Conservation (phyloP, 1,140 invertebrate species). For the Drosophila biarmipes region DNA sequence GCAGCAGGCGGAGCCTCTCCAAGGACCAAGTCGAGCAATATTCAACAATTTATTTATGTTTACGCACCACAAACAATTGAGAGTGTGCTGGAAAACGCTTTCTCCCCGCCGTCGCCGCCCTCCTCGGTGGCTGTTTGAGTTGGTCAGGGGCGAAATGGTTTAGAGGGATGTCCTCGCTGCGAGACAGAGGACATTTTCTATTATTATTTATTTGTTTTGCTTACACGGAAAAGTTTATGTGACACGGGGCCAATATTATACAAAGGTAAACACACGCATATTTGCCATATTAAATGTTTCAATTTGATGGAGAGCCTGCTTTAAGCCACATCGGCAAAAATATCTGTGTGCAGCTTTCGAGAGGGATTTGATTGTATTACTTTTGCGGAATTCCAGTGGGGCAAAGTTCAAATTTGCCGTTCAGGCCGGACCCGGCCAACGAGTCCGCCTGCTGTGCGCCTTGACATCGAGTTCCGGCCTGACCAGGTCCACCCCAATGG, state of each 20-base stretch:
- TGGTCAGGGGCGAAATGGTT: slow-evolving; percentile 28
- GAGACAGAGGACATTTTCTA: slow-evolving; percentile 30
- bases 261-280: slow-evolving; percentile 27
- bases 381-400: neutral
- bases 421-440: too few species aligned
- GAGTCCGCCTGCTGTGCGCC: too few species aligned
- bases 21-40: slow-evolving; percentile 49
- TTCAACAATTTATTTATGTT: slow-evolving; percentile 67
- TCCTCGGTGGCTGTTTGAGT: neutral
- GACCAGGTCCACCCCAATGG: neutral
- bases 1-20: slow-evolving; percentile 9
- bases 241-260: slow-evolving; percentile 25
- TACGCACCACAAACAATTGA: slow-evolving; percentile 50
- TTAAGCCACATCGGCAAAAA: neutral
- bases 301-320: slow-evolving; percentile 15
- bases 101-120: neutral
- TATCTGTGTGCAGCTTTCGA: neutral
- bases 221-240: slow-evolving; percentile 12
- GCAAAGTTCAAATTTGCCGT: neutral
- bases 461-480: neutral
- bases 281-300: slow-evolving; percentile 8
- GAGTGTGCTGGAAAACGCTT: slow-evolving; percentile 29
- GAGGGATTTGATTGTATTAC: slow-evolving; percentile 7
- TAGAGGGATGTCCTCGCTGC: slow-evolving; percentile 30
- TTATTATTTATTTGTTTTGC: slow-evolving; percentile 45